phyloP scores from a whole-genome alignment of 2,888 invertebrate genomes.

The Leptura quadrifasciata region DNA sequence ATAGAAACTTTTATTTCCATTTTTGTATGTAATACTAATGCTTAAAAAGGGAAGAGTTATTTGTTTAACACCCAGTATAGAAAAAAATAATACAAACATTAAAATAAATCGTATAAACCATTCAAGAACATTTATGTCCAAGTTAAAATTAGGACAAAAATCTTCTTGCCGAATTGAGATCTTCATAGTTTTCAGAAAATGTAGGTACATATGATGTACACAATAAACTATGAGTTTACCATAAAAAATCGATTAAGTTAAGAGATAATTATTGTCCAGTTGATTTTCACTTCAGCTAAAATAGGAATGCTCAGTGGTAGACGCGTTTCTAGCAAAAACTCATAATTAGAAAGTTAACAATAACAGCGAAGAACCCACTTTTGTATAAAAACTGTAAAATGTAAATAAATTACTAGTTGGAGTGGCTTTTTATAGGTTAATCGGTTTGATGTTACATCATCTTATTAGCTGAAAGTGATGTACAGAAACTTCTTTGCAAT shows the following conservation, averaged over 20 bases:
- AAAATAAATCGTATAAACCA: no score
- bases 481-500: background rate
- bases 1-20: no score
- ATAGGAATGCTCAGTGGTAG: background rate
- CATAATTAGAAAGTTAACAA: constrained; percentile 2
- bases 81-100: no score
- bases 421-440: constrained; percentile 6
- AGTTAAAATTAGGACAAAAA: no score
- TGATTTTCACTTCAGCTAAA: background rate
- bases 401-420: background rate
- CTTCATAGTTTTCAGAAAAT: no score
- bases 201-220: no score
- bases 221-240: no score
- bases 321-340: background rate
- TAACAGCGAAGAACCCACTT: background rate
- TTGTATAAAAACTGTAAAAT: background rate
- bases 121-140: no score
- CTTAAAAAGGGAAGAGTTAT: no score
- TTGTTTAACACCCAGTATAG: no score
- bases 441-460: constrained; percentile 3
- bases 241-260: background rate
- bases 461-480: background rate
- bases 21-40: no score
- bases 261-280: background rate
- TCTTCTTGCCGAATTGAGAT: no score